Evolutionary conservation across 2,113 vertebrate genomes (phyloP).

Genomic region (Nothocercus julius): DNA sequence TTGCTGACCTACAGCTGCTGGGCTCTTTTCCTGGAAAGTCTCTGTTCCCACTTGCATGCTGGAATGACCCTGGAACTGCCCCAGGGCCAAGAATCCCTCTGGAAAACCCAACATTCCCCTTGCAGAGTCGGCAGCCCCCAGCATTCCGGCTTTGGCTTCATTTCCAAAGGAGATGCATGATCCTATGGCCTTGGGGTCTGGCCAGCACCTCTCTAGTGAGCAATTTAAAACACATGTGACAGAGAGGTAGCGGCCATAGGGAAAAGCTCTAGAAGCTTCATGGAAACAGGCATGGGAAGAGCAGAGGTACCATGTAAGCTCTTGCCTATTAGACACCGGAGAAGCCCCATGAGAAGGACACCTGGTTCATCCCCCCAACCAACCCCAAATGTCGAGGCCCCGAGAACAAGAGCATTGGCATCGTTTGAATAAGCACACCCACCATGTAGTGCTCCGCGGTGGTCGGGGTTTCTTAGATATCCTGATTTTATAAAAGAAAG

Average conservation of each 20-base stretch:
- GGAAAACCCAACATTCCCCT: not conserved
- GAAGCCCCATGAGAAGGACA: not conserved
- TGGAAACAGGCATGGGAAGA: not conserved
- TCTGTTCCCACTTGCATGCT: not conserved
- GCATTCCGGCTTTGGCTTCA: not conserved
- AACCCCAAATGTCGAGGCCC: constrained; percentile 38
- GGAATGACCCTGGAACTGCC: not conserved
- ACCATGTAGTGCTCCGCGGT: constrained; percentile 69
- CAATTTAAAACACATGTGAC: not conserved
- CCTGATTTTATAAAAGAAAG: constrained; percentile 74
- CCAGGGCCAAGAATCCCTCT: not conserved
- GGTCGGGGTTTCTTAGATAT: constrained; percentile 71
- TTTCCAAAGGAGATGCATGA: not conserved
- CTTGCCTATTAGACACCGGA: not conserved
- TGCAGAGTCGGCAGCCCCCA: not conserved
- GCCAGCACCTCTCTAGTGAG: not conserved
- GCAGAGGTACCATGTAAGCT: not conserved
- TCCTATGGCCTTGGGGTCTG: not conserved
- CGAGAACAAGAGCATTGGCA: constrained; percentile 66
- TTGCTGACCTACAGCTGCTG: not conserved
- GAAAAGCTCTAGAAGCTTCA: not conserved
- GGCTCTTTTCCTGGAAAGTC: not conserved
- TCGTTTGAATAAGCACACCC: constrained; percentile 70
- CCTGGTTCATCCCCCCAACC: constrained; percentile 20
- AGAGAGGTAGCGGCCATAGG: not conserved